These are phyloP conservation scores for Caenorhabditis angaria DNA, from an alignment of 2,888 invertebrate species.

Conservation along the genomic window DNA sequence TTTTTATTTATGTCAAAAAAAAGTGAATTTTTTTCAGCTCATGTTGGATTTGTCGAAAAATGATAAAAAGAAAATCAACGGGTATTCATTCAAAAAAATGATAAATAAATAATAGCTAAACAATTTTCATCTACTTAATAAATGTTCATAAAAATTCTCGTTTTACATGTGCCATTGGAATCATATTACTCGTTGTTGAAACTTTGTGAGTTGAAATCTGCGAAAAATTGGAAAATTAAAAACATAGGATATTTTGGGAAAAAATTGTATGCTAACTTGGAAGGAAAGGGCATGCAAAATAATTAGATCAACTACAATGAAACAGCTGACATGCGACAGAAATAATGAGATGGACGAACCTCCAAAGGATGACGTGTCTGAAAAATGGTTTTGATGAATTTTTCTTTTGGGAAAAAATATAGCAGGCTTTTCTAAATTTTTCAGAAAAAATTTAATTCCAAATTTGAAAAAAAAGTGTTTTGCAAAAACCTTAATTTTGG, in stretches of 20 bases:
- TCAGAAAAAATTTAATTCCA: too few relatives aligned
- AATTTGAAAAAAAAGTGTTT: neutral
- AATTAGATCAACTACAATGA: neutral
- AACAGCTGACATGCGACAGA: neutral
- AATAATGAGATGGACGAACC: slow-evolving; percentile 2
- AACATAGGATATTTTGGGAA: neutral
- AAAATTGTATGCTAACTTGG: neutral
- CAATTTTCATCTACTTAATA: neutral
- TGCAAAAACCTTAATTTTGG: neutral
- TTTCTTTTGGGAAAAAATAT: neutral
- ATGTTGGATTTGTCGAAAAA: slow-evolving; percentile 9
- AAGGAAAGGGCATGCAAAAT: neutral
- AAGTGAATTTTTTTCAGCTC: neutral
- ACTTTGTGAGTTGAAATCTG: neutral
- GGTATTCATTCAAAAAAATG: neutral
- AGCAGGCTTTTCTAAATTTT: too few relatives aligned
- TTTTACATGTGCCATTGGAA: neutral
- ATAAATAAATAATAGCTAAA: neutral
- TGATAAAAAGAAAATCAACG: neutral
- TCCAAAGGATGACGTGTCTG: neutral
- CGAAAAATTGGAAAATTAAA: neutral
- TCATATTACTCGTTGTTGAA: neutral
- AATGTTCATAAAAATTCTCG: neutral
- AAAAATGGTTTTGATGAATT: neutral
- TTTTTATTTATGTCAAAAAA: neutral